Conservation (phyloP, 2,888 invertebrate genomes). For the Mamestra brassicae region DNA sequence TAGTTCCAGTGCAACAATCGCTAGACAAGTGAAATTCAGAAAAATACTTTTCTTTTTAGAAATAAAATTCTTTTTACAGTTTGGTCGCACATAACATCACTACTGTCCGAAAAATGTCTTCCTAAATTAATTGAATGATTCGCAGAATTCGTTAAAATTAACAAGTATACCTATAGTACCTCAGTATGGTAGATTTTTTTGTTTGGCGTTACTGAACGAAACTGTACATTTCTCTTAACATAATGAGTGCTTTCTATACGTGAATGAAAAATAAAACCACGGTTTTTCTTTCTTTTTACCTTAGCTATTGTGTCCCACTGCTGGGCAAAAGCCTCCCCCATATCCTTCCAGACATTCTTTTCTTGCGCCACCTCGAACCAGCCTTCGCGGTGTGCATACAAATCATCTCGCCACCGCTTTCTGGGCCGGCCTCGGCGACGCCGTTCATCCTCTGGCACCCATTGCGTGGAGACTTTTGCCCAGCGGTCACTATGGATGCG, state of each 20-base stretch:
- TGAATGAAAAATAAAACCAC: neutral
- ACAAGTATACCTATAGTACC: too few relatives aligned
- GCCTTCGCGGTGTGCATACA: too few relatives aligned
- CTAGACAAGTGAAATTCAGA: neutral
- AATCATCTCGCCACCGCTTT: too few relatives aligned
- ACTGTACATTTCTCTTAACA: neutral
- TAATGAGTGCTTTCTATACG: neutral
- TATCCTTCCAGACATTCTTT: too few relatives aligned
- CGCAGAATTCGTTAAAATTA: neutral
- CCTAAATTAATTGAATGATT: neutral
- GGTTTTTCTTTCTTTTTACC: neutral
- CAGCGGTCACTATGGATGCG: too few relatives aligned
- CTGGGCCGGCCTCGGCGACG: too few relatives aligned
- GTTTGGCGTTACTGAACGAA: neutral
- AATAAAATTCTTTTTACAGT: neutral
- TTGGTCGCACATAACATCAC: too few relatives aligned
- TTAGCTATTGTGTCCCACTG: too few relatives aligned
- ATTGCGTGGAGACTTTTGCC: too few relatives aligned
- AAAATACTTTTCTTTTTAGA: neutral
- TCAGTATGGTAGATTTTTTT: neutral
- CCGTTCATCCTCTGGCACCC: too few relatives aligned
- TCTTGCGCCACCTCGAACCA: too few relatives aligned
- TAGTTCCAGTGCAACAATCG: neutral
- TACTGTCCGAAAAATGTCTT: neutral
- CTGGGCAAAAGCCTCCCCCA: too few relatives aligned